phyloP scores from a whole-genome alignment of 2,888 invertebrate genomes.

The Electrophaes corylata region DNA sequence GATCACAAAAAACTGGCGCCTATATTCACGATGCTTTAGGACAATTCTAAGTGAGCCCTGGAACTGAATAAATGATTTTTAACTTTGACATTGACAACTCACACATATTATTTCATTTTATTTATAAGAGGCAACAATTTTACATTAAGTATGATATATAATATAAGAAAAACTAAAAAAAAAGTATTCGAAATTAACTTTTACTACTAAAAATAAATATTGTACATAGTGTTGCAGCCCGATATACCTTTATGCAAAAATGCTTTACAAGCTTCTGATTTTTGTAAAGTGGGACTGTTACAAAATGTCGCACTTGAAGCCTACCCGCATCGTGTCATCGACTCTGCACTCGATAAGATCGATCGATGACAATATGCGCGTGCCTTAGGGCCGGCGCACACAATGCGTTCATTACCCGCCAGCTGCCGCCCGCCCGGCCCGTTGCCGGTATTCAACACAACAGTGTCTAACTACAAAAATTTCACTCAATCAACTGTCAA shows the following conservation, averaged over 20 bases:
- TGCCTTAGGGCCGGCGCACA: slow-evolving; percentile 26
- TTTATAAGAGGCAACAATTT: too few relatives aligned
- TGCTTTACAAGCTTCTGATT: background rate
- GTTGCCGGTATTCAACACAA: slow-evolving; percentile 6
- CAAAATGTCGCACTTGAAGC: background rate
- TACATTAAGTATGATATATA: too few relatives aligned
- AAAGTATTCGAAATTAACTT: too few relatives aligned
- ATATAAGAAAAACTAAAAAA: too few relatives aligned
- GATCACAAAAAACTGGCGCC: too few relatives aligned
- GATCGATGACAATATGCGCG: slow-evolving; percentile 9
- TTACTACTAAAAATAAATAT: too few relatives aligned
- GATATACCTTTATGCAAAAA: background rate
- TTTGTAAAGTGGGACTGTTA: background rate
- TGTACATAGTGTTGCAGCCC: background rate
- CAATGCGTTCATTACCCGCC: slow-evolving; percentile 39
- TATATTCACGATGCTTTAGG: too few relatives aligned
- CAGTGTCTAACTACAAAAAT: background rate
- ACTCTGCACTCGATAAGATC: slow-evolving; percentile 9
- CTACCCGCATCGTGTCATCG: slow-evolving; percentile 5
- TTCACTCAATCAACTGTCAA: background rate
- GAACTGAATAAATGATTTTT: too few relatives aligned
- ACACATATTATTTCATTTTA: too few relatives aligned
- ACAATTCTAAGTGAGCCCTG: too few relatives aligned
- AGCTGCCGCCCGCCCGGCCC: slow-evolving; percentile 1
- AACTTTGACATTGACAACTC: too few relatives aligned